Conservation (phyloP, 1,140 invertebrate genomes). For the Latrodectus geometricus region DNA sequence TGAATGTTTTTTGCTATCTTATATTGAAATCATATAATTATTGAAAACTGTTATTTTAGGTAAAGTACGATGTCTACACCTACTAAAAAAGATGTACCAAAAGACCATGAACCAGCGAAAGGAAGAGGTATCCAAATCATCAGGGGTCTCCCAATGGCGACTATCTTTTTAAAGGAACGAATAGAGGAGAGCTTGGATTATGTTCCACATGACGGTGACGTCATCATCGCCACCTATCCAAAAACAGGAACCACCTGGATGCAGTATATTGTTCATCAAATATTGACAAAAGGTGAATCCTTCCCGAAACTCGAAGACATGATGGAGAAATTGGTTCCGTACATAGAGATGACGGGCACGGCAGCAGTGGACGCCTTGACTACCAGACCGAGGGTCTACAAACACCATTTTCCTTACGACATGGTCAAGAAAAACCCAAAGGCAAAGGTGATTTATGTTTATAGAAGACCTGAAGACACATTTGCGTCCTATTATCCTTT, state of each 20-base stretch:
- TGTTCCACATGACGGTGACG: conserved; percentile 58
- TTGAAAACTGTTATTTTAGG: too few species aligned
- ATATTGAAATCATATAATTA: too few species aligned
- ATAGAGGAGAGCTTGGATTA: conserved; percentile 11
- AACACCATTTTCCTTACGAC: conserved; percentile 43
- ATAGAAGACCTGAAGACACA: conserved; percentile 39
- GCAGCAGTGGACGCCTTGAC: not conserved
- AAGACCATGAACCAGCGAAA: too few species aligned
- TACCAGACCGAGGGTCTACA: not conserved
- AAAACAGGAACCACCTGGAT: conserved; percentile 54
- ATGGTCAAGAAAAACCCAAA: not conserved
- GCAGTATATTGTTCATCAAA: conserved; percentile 46
- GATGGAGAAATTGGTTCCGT: conserved; percentile 11
- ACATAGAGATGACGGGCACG: conserved; percentile 9
- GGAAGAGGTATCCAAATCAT: not conserved
- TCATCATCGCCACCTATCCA: conserved; percentile 12
- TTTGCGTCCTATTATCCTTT: conserved; percentile 50
- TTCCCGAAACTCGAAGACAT: not conserved
- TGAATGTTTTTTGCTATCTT: too few species aligned
- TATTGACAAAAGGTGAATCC: conserved; percentile 7
- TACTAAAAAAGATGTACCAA: too few species aligned
- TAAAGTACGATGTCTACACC: too few species aligned
- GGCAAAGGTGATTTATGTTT: conserved; percentile 34
- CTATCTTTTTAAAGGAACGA: not conserved
- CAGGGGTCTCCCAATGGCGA: not conserved